Percentiles rank a stretch among this genome's conserved stretches.
phyloP scores from a whole-genome alignment of 1,140 invertebrate genomes.

The Tachypleus tridentatus region DNA sequence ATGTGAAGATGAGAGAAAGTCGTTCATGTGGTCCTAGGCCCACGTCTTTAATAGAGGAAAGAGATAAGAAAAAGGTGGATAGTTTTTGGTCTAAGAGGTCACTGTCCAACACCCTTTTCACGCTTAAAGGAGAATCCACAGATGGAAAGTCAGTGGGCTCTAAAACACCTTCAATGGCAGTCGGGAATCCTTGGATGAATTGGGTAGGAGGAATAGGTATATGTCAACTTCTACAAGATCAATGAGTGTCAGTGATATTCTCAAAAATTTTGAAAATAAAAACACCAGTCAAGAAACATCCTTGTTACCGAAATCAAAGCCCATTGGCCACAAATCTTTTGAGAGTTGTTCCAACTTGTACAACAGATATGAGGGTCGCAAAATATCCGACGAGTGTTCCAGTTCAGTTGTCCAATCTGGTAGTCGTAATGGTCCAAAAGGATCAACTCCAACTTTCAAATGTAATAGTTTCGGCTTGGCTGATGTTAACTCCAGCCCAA shows the following conservation, averaged over 20 bases:
- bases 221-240: background rate
- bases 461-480: no score
- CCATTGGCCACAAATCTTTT: background rate
- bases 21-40: background rate
- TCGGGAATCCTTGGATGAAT: background rate
- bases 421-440: no score
- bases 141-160: background rate
- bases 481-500: no score
- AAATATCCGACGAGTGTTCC: no score
- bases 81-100: no score
- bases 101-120: background rate
- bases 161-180: background rate
- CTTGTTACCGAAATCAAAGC: background rate
- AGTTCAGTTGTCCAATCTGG: no score
- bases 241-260: constrained; percentile 22
- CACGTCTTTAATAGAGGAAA: background rate
- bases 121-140: constrained; percentile 1
- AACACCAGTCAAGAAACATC: background rate
- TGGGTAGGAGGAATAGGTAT: background rate
- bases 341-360: background rate
- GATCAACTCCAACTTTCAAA: no score
- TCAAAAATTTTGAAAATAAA: constrained; percentile 21
- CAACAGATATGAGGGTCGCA: no score
- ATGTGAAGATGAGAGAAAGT: background rate
- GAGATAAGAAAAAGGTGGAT: background rate